Percentiles rank a stretch among this genome's conserved stretches.
Evolutionary conservation across 64 coral and sea anemone genomes (phyloP).

Genomic region (Acropora yongei): DNA sequence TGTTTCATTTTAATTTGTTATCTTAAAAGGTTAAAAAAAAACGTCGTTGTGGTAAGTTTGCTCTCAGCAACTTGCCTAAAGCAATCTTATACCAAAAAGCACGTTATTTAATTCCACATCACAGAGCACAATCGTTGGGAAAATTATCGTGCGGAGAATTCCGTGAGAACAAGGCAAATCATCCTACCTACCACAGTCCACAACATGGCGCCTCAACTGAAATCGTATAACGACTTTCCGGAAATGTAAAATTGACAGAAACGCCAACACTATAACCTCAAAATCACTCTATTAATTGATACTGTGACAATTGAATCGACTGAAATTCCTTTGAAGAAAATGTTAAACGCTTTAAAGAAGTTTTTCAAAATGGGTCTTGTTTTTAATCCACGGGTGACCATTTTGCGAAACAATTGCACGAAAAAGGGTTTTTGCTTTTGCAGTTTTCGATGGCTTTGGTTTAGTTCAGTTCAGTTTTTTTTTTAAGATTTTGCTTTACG

Average conservation of each 20-base stretch:
- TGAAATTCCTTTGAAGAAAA: slow-evolving; percentile 41
- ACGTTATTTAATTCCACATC: not conserved
- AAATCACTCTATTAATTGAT: not conserved
- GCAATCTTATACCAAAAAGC: not conserved
- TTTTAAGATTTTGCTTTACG: no score
- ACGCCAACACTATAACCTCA: not conserved
- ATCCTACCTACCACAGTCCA: not conserved
- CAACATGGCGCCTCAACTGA: slow-evolving; percentile 18
- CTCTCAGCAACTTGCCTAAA: not conserved
- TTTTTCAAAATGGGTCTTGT: not conserved
- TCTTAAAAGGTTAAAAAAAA: no score
- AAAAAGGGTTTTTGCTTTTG: not conserved
- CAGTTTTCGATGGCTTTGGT: no score
- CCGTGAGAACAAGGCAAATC: not conserved
- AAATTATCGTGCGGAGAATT: not conserved
- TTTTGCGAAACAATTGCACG: not conserved
- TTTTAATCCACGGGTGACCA: not conserved
- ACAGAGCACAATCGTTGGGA: not conserved
- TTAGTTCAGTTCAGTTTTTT: no score
- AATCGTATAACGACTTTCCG: not conserved
- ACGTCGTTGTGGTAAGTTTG: not conserved
- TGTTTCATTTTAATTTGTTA: no score
- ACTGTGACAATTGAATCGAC: slow-evolving; percentile 1
- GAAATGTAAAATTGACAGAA: slow-evolving; percentile 23
- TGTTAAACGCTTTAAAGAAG: not conserved